Evolutionary conservation across 64 coral and sea anemone genomes (phyloP).

Genomic region (Montipora foliosa): DNA sequence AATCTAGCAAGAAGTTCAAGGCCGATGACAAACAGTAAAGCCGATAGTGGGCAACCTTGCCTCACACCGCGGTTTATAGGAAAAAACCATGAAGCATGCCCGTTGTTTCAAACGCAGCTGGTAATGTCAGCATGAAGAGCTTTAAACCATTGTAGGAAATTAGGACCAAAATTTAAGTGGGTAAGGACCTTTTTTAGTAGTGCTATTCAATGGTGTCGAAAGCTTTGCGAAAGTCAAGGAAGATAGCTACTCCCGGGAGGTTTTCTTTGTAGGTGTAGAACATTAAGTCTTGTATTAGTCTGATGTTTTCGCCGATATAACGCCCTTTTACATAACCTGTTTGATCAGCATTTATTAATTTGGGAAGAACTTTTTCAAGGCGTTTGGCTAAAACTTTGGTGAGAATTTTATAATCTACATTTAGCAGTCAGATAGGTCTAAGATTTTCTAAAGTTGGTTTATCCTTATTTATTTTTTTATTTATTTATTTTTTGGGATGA

Average conservation of each 20-base stretch:
- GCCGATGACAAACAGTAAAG: too few species aligned
- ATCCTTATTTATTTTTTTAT: neutral
- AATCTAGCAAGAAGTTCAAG: too few species aligned
- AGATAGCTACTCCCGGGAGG: too few species aligned
- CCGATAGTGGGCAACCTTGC: too few species aligned
- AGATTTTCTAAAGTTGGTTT: neutral
- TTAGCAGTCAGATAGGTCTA: neutral
- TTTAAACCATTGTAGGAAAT: neutral
- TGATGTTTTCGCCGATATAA: too few species aligned
- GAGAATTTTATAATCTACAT: neutral
- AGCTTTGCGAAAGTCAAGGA: neutral
- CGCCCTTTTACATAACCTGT: neutral
- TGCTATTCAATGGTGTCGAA: too few species aligned
- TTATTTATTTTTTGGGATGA: neutral
- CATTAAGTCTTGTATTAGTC: too few species aligned
- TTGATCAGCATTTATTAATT: neutral
- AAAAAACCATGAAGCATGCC: neutral
- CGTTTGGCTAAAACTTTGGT: too few species aligned
- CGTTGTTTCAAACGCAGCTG: neutral
- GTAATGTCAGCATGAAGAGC: neutral
- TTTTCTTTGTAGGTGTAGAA: too few species aligned
- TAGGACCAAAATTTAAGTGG: too few species aligned
- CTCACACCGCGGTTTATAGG: too few species aligned
- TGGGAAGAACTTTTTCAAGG: neutral
- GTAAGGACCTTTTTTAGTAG: too few species aligned